phyloP scores from a whole-genome alignment of 2,797 vertebrate species.

The Parauchenoglanis ngamensis region DNA sequence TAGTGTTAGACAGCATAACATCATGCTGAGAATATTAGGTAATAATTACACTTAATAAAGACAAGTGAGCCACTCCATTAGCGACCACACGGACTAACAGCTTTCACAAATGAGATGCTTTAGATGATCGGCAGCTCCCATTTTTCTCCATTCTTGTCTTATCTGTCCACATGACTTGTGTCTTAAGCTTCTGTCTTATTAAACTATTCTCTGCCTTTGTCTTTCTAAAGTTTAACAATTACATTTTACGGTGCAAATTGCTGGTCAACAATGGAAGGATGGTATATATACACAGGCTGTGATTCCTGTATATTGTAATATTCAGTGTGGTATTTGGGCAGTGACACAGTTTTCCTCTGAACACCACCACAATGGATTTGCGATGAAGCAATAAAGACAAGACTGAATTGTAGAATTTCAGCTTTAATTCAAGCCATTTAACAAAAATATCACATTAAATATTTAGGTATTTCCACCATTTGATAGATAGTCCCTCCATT shows the following conservation, averaged over 20 bases:
- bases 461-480: too few relatives aligned
- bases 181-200: neutral
- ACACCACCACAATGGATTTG: too few relatives aligned
- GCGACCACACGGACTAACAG: neutral
- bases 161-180: neutral
- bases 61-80: neutral
- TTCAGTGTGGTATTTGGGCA: too few relatives aligned
- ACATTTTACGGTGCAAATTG: neutral
- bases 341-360: too few relatives aligned
- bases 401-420: too few relatives aligned
- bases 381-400: too few relatives aligned
- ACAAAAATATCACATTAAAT: too few relatives aligned
- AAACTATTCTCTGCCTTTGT: neutral
- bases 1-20: neutral
- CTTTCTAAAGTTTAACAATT: neutral
- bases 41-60: neutral
- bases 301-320: slow-evolving; percentile 1
- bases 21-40: neutral
- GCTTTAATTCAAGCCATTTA: too few relatives aligned
- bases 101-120: neutral
- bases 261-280: neutral
- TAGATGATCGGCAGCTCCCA: neutral
- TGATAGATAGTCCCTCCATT: too few relatives aligned
- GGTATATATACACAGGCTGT: neutral
- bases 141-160: neutral